These are phyloP conservation scores for Channa argus DNA, from an alignment of 2,113 vertebrate species.

Conservation along the genomic window DNA sequence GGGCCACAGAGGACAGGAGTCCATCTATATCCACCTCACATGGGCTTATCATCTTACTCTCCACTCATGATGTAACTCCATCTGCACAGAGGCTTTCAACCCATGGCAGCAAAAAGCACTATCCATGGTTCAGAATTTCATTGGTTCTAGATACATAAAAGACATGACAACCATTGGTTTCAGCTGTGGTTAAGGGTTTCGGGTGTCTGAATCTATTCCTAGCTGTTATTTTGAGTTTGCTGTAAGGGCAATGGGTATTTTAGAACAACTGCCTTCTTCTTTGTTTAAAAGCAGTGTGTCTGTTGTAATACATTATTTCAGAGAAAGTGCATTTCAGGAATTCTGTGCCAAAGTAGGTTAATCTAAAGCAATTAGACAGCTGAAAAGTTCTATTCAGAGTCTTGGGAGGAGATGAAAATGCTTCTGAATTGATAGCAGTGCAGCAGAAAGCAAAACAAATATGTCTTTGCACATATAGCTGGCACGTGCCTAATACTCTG, in stretches of 20 bases:
- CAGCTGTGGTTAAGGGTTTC: slow-evolving; percentile 15
- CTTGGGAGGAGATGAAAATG: slow-evolving; percentile 61
- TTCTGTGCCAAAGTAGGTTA: slow-evolving; percentile 63
- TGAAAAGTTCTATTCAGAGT: slow-evolving; percentile 48
- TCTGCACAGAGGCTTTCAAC: slow-evolving; percentile 40
- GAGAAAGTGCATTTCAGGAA: slow-evolving; percentile 54
- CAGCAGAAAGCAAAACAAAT: slow-evolving; percentile 56
- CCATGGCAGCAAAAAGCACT: slow-evolving; percentile 36
- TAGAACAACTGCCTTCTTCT: background rate
- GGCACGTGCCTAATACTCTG: slow-evolving; percentile 38
- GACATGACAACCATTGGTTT: slow-evolving; percentile 35
- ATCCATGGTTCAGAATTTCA: slow-evolving; percentile 60
- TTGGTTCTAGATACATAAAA: slow-evolving; percentile 31
- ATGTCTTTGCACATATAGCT: slow-evolving; percentile 46
- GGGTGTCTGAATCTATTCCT: slow-evolving; percentile 9
- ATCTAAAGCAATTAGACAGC: slow-evolving; percentile 71
- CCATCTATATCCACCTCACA: slow-evolving; percentile 17
- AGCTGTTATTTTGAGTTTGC: slow-evolving; percentile 10
- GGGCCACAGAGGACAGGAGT: slow-evolving; percentile 12
- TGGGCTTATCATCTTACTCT: slow-evolving; percentile 2
- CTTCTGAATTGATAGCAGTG: slow-evolving; percentile 55
- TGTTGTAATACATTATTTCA: slow-evolving; percentile 23
- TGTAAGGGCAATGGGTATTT: slow-evolving; percentile 12
- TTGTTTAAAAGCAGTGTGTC: slow-evolving; percentile 12
- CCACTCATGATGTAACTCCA: slow-evolving; percentile 1